Conservation (phyloP, 1,140 invertebrate genomes). For the Caenorhabditis latens region DNA sequence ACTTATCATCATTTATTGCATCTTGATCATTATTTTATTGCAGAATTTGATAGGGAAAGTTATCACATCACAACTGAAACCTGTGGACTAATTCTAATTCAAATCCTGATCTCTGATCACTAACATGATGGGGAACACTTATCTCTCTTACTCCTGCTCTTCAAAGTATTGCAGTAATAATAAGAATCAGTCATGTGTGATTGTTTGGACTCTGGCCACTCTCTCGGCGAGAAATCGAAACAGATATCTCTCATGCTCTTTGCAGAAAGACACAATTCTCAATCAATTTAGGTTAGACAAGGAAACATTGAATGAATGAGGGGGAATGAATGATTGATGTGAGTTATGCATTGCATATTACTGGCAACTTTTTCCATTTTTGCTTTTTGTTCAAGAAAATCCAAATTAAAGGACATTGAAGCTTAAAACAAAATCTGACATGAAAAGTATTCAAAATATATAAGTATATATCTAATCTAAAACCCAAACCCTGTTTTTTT, state of each 20-base stretch:
- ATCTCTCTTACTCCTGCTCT: neutral
- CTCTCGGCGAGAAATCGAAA: neutral
- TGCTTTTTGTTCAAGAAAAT: too few species aligned
- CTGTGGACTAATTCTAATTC: neutral
- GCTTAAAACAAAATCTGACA: too few species aligned
- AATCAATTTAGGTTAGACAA: neutral
- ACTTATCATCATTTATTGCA: neutral
- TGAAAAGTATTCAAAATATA: too few species aligned
- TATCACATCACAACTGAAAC: too few species aligned
- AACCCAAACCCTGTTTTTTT: too few species aligned
- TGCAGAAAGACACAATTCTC: neutral
- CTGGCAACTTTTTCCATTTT: too few species aligned
- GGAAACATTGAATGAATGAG: neutral
- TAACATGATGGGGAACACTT: neutral
- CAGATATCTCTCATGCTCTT: slow-evolving; percentile 5
- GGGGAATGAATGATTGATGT: too few species aligned
- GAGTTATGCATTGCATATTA: too few species aligned
- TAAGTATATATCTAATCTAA: too few species aligned
- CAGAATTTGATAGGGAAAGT: neutral
- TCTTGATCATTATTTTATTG: neutral
- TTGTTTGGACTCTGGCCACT: slow-evolving; percentile 4
- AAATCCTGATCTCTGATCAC: neutral
- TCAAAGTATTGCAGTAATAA: slow-evolving; percentile 17
- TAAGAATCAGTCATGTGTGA: slow-evolving; percentile 38
- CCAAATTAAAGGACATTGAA: too few species aligned